Base-by-base conservation (phyloP, 1,140 invertebrate species). In the Bombus consobrinus region DNA sequence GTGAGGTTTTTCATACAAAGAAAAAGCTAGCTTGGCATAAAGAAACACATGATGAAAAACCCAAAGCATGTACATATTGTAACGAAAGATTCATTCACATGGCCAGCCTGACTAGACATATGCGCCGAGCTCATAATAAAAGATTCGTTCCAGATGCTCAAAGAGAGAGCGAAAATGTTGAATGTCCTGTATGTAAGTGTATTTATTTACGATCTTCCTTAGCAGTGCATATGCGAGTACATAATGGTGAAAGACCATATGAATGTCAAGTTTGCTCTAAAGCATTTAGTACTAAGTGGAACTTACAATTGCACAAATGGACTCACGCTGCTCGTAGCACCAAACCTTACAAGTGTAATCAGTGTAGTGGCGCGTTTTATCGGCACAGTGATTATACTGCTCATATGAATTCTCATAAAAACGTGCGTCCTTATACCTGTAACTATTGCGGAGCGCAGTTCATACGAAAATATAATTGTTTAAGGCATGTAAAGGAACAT, bases 371-470 rank as follows among this genome's bases (percentile, higher is more conserved):
- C 68, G 97, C 98, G 28, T 98, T 98, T 95, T 96, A 98, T 81
- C 96, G 97, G 6, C 97, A 98, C 91, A 96, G 96, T 69, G 98
- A 98, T 91, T 97, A 97, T 92, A 96, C 97, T 10, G 97, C 97
- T 28, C 98, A 98, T 94, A 97, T 98, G 96, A 97, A 98, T 94
- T 97, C 97, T 43, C 98, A 98, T 95, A 97, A 97, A 85, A 97
- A 97, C 79, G 96, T 98, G 62, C 96, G 97, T 81, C 97, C 97
- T 3, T 99, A 98, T 94, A 98, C 98, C 3, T 99, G 98, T 94
- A 99, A 99, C 92, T 97, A 98, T 93, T 99, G 98, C 94, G 98
- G 98, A 43, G 98, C 98, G 72, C 97, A 98, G 92, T 99, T 99
- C 94, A 98, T 98, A 78, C 96, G 98, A 37, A 98, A 98, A 93